Percentiles rank a stretch among this genome's conserved stretches.
Conservation (phyloP, 1,140 invertebrate genomes). For the Leptopilina boulardi region DNA sequence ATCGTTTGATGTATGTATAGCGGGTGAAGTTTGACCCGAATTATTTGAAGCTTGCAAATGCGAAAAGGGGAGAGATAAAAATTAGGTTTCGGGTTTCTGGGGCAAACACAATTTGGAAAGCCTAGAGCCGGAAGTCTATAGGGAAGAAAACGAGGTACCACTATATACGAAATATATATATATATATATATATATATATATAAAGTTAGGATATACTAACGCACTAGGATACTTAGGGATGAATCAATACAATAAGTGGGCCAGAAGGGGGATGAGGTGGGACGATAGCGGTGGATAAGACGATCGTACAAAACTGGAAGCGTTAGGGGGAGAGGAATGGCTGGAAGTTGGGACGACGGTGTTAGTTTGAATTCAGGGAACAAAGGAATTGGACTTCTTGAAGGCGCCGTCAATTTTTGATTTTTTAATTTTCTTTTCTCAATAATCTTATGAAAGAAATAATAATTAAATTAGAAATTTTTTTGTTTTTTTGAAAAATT, state of each 20-base stretch:
- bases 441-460: too few species aligned
- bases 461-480: too few species aligned
- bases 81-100: conserved; percentile 4
- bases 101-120: conserved; percentile 12
- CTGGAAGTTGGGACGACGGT: conserved; percentile 50
- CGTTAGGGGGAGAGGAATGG: conserved; percentile 54
- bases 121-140: conserved; percentile 25
- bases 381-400: conserved; percentile 58
- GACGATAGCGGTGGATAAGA: conserved; percentile 58
- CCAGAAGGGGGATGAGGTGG: conserved; percentile 60
- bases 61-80: conserved; percentile 1
- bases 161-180: conserved; percentile 36
- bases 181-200: not conserved
- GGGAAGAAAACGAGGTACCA: conserved; percentile 38
- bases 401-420: conserved; percentile 66
- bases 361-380: conserved; percentile 56
- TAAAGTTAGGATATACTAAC: conserved; percentile 52
- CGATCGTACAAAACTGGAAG: conserved; percentile 57
- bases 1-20: not conserved
- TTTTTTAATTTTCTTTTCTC: not conserved
- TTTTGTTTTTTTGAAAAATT: too few species aligned
- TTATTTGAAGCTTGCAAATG: not conserved
- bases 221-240: conserved; percentile 62
- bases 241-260: conserved; percentile 74
- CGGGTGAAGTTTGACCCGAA: not conserved